Evolutionary conservation across 2,888 invertebrate genomes (phyloP).

Genomic region (Nephrotoma guestfalica): DNA sequence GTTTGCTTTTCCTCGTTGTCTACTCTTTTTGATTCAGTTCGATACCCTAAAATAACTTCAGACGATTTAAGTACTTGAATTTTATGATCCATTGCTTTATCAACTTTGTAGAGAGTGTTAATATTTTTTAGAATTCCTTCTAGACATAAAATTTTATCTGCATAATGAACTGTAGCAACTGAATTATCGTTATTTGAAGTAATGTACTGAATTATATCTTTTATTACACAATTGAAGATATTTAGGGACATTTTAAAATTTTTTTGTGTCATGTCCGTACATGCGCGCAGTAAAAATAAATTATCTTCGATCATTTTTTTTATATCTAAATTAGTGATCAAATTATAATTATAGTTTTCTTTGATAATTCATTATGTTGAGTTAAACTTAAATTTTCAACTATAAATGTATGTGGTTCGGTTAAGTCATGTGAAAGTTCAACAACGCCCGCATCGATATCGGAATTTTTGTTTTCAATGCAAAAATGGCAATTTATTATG

Average conservation of each 20-base stretch:
- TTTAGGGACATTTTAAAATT: neutral
- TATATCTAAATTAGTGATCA: neutral
- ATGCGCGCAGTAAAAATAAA: neutral
- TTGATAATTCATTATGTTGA: neutral
- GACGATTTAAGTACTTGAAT: neutral
- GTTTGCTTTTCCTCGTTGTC: neutral
- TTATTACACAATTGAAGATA: neutral
- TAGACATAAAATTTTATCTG: neutral
- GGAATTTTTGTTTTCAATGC: neutral
- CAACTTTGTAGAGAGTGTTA: neutral
- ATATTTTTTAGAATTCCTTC: no score
- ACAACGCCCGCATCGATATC: neutral
- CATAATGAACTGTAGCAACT: neutral
- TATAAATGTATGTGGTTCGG: neutral
- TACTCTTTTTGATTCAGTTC: neutral
- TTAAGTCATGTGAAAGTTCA: neutral
- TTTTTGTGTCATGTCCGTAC: neutral
- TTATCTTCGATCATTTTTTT: neutral
- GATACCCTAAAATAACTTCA: neutral
- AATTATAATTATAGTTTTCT: neutral
- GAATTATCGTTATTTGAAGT: no score
- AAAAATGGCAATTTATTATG: neutral
- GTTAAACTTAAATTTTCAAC: neutral
- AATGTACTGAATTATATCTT: no score
- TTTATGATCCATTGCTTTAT: neutral